Evolutionary conservation across 2,113 vertebrate species (phyloP).

Genomic region (Aptenodytes patagonicus): DNA sequence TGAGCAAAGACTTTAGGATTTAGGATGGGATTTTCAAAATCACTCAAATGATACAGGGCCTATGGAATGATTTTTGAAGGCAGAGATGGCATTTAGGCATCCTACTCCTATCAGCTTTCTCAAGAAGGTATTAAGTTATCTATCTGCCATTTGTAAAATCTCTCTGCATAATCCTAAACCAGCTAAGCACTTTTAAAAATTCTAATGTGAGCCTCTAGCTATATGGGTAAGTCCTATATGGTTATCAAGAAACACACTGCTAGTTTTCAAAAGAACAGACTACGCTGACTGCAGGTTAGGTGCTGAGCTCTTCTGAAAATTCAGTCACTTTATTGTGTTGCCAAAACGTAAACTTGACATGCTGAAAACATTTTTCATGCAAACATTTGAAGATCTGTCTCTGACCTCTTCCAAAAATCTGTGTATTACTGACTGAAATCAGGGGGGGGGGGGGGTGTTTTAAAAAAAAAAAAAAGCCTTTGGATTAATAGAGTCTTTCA

Average conservation of each 20-base stretch:
- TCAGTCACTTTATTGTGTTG: background rate
- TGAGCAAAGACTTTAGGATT: background rate
- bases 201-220: background rate
- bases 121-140: background rate
- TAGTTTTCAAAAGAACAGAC: background rate
- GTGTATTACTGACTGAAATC: background rate
- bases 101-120: background rate
- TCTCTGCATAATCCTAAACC: background rate
- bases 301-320: background rate
- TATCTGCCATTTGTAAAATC: background rate
- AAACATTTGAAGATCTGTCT: background rate
- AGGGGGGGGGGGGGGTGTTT: background rate
- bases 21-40: background rate
- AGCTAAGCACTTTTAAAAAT: background rate
- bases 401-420: background rate
- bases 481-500: background rate
- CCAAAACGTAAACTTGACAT: background rate
- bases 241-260: background rate
- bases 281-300: background rate
- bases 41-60: background rate
- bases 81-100: background rate
- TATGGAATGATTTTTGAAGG: background rate
- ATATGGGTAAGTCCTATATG: background rate
- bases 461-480: background rate
- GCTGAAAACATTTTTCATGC: background rate